Conservation (phyloP, 2,113 vertebrate species). For the Strix uralensis region DNA sequence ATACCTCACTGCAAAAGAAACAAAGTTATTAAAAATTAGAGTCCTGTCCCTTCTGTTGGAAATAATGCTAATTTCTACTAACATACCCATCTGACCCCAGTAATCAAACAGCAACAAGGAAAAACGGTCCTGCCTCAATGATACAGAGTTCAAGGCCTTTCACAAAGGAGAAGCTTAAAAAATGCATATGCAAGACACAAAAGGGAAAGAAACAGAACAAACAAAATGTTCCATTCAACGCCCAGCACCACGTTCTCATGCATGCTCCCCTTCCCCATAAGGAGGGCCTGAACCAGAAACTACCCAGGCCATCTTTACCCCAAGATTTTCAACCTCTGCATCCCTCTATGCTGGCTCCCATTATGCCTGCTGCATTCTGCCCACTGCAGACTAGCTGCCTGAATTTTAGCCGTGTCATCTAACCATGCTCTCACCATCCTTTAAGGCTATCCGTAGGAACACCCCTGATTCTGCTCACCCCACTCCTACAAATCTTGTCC, state of each 20-base stretch:
- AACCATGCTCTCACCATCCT: neutral
- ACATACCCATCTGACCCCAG: rapidly evolving
- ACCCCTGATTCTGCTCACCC: neutral
- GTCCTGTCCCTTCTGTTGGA: neutral
- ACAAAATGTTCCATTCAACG: rapidly evolving
- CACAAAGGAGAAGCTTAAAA: neutral
- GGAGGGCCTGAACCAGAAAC: neutral
- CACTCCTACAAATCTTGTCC: neutral
- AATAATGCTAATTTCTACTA: neutral
- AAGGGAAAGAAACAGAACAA: neutral
- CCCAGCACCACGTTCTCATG: rapidly evolving
- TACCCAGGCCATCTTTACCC: neutral
- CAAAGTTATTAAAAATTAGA: neutral
- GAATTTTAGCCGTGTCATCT: constrained; percentile 39
- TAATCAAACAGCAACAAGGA: neutral
- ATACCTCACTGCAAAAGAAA: neutral
- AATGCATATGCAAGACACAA: neutral
- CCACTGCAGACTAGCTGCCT: neutral
- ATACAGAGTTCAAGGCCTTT: neutral
- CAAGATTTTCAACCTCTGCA: neutral
- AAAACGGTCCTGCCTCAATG: rapidly evolving
- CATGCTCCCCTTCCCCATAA: rapidly evolving
- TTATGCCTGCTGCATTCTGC: neutral
- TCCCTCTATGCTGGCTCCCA: neutral
- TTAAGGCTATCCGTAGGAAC: neutral